Evolutionary conservation across 2,888 invertebrate species (phyloP).

Genomic region (Temnothorax rugatulus): DNA sequence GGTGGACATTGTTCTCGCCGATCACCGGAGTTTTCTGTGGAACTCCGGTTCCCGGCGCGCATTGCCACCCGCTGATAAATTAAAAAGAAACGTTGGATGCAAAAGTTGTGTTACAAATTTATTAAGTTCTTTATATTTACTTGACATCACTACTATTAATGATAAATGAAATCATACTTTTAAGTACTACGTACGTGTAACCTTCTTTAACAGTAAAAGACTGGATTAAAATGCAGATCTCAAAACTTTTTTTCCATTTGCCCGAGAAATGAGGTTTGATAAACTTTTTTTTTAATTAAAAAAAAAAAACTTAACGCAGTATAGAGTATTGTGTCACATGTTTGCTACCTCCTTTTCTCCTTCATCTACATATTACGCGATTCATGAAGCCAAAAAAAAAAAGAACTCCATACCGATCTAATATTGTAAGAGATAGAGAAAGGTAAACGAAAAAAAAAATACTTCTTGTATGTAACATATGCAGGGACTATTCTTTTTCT

Average conservation of each 20-base stretch:
- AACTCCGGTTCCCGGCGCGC: slow-evolving; percentile 25
- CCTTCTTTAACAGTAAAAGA: slow-evolving; percentile 55
- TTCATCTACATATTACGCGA: slow-evolving; percentile 55
- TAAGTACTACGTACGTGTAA: slow-evolving; percentile 51
- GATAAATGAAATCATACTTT: slow-evolving; percentile 52
- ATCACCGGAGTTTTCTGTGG: background rate
- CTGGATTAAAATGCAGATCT: slow-evolving; percentile 60
- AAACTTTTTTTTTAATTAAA: slow-evolving; percentile 51
- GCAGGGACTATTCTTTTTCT: slow-evolving; percentile 73
- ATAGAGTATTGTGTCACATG: slow-evolving; percentile 61
- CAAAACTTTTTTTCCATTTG: slow-evolving; percentile 55
- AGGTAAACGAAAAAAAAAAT: slow-evolving; percentile 57
- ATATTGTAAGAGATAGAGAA: slow-evolving; percentile 62
- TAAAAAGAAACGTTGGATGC: slow-evolving; percentile 40
- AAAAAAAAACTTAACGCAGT: slow-evolving; percentile 13
- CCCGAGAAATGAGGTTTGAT: slow-evolving; percentile 52
- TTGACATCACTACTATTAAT: slow-evolving; percentile 53
- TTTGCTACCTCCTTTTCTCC: slow-evolving; percentile 64
- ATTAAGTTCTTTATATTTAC: slow-evolving; percentile 57
- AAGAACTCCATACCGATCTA: slow-evolving; percentile 58
- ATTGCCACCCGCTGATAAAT: slow-evolving; percentile 37
- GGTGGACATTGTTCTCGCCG: slow-evolving; percentile 16
- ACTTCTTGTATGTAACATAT: slow-evolving; percentile 74
- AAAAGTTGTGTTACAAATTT: slow-evolving; percentile 50
- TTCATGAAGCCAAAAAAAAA: slow-evolving; percentile 63